Conservation (phyloP, 2,113 vertebrate species). For the Poeciliopsis occidentalis region DNA sequence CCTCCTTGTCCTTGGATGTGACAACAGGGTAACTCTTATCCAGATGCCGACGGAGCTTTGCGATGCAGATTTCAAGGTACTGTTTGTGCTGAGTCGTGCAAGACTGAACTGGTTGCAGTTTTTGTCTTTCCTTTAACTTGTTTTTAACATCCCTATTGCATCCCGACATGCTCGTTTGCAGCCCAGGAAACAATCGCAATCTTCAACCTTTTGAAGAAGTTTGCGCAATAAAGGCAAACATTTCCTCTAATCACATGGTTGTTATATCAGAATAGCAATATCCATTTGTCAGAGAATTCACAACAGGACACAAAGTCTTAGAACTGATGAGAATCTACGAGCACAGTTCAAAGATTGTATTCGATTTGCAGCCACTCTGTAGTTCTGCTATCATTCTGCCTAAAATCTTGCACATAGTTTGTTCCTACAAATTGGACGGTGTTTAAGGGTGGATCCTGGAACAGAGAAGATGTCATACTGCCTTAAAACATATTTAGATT, state of each 20-base stretch:
- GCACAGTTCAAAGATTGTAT: conserved; percentile 68
- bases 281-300: conserved; percentile 64
- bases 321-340: conserved; percentile 47
- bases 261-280: conserved; percentile 71
- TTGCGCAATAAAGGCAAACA: conserved; percentile 34
- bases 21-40: conserved; percentile 81
- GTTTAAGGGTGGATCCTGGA: conserved; percentile 40
- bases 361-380: conserved; percentile 51
- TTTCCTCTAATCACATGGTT: conserved; percentile 51
- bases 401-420: conserved; percentile 66
- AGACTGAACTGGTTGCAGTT: conserved; percentile 52
- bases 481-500: conserved; percentile 74
- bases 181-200: conserved; percentile 15
- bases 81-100: conserved; percentile 25
- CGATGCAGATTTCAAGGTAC: conserved; percentile 42
- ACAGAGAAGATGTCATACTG: conserved; percentile 66
- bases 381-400: conserved; percentile 67
- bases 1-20: conserved; percentile 65
- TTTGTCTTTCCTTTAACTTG: conserved; percentile 30
- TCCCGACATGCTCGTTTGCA: conserved; percentile 33
- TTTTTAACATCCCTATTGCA: conserved; percentile 46
- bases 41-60: conserved; percentile 39
- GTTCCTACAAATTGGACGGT: conserved; percentile 31
- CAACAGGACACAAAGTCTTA: conserved; percentile 27
- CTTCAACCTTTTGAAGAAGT: conserved; percentile 29